Evolutionary conservation across 2,888 invertebrate genomes (phyloP).

Genomic region (Bhutanitis thaidina): DNA sequence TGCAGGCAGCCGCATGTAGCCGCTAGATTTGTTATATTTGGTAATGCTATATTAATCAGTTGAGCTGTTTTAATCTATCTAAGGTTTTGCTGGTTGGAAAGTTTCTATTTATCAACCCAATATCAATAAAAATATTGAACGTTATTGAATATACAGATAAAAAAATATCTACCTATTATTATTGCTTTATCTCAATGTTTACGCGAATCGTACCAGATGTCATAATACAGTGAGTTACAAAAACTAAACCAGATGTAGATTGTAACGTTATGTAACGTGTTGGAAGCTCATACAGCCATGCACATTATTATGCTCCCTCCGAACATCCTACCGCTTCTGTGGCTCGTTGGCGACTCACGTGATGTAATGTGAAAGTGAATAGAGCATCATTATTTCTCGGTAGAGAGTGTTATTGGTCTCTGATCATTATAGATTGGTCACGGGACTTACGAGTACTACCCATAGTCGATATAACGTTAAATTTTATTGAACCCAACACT

Average conservation of each 20-base stretch:
- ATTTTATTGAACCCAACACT: constrained; percentile 7
- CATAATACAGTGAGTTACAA: constrained; percentile 6
- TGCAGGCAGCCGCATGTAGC: too few relatives aligned
- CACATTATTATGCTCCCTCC: constrained; percentile 14
- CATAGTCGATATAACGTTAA: constrained; percentile 8
- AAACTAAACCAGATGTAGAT: constrained; percentile 11
- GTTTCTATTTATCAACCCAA: too few relatives aligned
- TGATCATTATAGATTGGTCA: constrained; percentile 15
- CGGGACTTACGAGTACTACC: not conserved
- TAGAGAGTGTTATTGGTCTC: too few relatives aligned
- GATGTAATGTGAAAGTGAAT: constrained; percentile 29
- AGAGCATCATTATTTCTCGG: too few relatives aligned
- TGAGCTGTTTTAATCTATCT: too few relatives aligned
- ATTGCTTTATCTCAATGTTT: not conserved
- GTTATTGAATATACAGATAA: too few relatives aligned
- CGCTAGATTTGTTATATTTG: too few relatives aligned
- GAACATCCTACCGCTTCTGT: constrained; percentile 10
- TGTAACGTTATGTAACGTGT: constrained; percentile 13
- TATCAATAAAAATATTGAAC: too few relatives aligned
- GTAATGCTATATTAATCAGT: too few relatives aligned
- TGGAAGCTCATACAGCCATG: constrained; percentile 11
- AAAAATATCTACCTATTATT: too few relatives aligned
- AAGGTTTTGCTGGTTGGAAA: too few relatives aligned
- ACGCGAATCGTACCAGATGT: not conserved
- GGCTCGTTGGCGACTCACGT: constrained; percentile 19